A percentile compares a stretch with the other conserved stretches of the same genome.
Conservation (phyloP, 2,797 vertebrate species). For the Delichon dasypus region DNA sequence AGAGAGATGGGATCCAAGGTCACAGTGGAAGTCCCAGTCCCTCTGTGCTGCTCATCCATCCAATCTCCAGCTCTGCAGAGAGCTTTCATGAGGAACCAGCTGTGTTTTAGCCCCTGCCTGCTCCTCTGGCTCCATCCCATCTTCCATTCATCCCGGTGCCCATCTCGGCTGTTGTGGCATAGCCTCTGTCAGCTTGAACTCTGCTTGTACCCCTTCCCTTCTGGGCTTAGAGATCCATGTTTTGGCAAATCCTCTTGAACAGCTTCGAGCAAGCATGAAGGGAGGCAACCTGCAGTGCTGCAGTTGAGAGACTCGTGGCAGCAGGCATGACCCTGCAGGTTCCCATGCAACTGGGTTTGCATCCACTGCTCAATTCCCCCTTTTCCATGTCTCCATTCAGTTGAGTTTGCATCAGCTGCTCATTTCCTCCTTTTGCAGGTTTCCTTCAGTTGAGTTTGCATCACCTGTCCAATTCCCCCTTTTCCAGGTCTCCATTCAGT, state of each 20-base stretch:
- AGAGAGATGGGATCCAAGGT: not conserved
- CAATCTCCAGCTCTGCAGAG: not conserved
- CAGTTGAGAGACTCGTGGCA: not conserved
- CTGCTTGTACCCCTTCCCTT: not conserved
- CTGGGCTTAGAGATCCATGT: not conserved
- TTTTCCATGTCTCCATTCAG: too few relatives aligned
- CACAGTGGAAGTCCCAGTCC: rapidly evolving
- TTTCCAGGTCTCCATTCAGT: too few relatives aligned
- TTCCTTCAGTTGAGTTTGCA: too few relatives aligned
- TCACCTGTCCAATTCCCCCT: too few relatives aligned
- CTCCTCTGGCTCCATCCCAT: not conserved
- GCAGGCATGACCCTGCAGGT: not conserved
- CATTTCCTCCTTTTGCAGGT: too few relatives aligned
- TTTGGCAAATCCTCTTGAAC: slow-evolving; percentile 25
- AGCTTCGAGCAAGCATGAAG: slow-evolving; percentile 13
- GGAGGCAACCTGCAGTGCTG: not conserved
- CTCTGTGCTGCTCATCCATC: not conserved
- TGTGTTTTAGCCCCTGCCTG: not conserved
- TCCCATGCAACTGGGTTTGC: not conserved
- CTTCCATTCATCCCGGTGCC: not conserved
- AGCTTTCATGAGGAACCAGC: not conserved
- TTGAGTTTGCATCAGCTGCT: too few relatives aligned
- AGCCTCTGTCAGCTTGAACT: not conserved
- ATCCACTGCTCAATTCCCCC: not conserved
- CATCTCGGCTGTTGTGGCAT: not conserved